Evolutionary conservation across 2,113 vertebrate genomes (phyloP), one percentile per base, ranked within the genome.

Genomic region (Hydropotes inermis): DNA sequence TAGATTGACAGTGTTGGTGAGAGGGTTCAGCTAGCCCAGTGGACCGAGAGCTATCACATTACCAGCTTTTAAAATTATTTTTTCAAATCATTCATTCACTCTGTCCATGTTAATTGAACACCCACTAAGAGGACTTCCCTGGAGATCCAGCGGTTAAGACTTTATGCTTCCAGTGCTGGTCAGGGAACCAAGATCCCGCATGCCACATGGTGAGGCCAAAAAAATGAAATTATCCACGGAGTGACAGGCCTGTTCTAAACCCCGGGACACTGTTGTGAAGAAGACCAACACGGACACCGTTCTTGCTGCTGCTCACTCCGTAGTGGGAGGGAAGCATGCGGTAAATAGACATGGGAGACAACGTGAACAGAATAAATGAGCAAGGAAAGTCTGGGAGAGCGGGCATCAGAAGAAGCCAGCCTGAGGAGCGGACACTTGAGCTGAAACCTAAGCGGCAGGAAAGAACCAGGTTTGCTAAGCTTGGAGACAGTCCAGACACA

Each of bases 241-340:
- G 21, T n/a, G 30, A 23, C 25, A 7, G n/a, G 4, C 74, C 43
- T 78, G 7, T 11, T 52, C 45, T n/a, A 45, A n/a, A 47, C 19
- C 54, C 11, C 55, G 81, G 33, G 30, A n/a, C 5, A 1, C 54
- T 3, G 1, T 6, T 19, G 16, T 17, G 57, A 70, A 13, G 5
- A 9, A 57, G 50, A 67, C 70, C 12, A 14, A 13, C 12, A 7
- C n/a, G 27, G n/a, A 11, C 0, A 0, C 61, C 0, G 2, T 30
- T 57, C 47, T 50, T 27, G 0, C 33, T 7, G 19, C 57, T 30
- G 21, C 17, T 81, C 27, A 1, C 4, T 0, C 60, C 14, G 15
- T 6, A 19, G 36, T 10, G 25, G 25, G 10, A 70, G 36, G 43
- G 28, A 54, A 79, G 60, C 45, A 3, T 8, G 1, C 6, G 76